Conservation (phyloP, 2,888 invertebrate species). For the Drosophila mayaguana region DNA sequence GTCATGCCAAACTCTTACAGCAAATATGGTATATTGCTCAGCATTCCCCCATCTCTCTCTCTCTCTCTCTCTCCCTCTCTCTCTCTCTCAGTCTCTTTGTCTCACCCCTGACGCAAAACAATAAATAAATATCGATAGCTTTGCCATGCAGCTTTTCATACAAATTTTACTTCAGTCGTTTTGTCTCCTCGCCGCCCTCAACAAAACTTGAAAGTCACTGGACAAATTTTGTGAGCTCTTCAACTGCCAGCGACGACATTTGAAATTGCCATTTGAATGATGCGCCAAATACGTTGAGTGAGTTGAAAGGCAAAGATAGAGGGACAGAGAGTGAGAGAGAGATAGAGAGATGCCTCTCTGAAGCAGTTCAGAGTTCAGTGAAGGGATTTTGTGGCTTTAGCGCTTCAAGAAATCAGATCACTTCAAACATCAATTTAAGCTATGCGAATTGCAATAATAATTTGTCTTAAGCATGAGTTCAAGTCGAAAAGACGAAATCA, state of each 20-base stretch:
- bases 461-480: neutral
- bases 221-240: slow-evolving; percentile 59
- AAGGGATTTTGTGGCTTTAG: slow-evolving; percentile 1
- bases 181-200: slow-evolving; percentile 37
- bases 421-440: slow-evolving; percentile 1
- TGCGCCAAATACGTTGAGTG: slow-evolving; percentile 23
- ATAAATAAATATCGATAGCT: slow-evolving; percentile 58
- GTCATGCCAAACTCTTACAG: slow-evolving; percentile 59
- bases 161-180: slow-evolving; percentile 37
- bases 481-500: too few relatives aligned
- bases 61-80: slow-evolving; percentile 4
- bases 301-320: neutral
- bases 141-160: slow-evolving; percentile 21
- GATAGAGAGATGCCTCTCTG: neutral
- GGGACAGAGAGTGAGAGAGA: too few relatives aligned
- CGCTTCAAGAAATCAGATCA: slow-evolving; percentile 2
- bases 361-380: slow-evolving; percentile 21
- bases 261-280: slow-evolving; percentile 54
- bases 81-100: slow-evolving; percentile 6
- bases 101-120: neutral
- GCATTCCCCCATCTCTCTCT: slow-evolving; percentile 20
- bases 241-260: slow-evolving; percentile 55
- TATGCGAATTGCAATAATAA: neutral
- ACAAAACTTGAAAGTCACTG: slow-evolving; percentile 57
- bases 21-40: slow-evolving; percentile 34